A percentile compares a stretch with the other conserved stretches of the same genome.
phyloP scores from a whole-genome alignment of 2,113 vertebrate species.

The Lepisosteus osseus region DNA sequence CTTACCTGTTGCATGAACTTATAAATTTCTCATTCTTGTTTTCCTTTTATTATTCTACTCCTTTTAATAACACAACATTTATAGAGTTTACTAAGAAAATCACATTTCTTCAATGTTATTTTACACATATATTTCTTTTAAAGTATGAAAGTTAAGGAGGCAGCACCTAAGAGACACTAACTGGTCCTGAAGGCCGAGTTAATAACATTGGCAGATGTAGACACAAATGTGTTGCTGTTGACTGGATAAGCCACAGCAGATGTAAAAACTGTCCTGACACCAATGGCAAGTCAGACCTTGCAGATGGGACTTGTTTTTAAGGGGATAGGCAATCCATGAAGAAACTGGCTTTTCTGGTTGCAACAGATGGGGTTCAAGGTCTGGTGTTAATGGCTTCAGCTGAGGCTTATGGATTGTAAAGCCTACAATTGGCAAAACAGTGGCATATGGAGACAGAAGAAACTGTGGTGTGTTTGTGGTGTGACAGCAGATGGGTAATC shows the following conservation, averaged over 20 bases:
- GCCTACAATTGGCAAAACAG: not conserved
- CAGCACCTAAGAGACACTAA: too few relatives aligned
- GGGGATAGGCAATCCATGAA: not conserved
- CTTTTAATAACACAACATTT: too few relatives aligned
- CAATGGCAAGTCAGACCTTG: not conserved
- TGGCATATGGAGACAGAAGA: not conserved
- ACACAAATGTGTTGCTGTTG: too few relatives aligned
- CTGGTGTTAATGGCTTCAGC: constrained; percentile 3
- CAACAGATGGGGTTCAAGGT: not conserved
- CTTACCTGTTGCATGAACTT: too few relatives aligned
- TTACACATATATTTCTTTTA: too few relatives aligned
- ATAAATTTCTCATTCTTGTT: too few relatives aligned
- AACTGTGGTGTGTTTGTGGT: not conserved
- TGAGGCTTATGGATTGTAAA: not conserved
- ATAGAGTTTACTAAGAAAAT: too few relatives aligned
- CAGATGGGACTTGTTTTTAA: not conserved
- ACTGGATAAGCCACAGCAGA: not conserved
- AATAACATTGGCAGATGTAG: too few relatives aligned
- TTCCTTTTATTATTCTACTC: too few relatives aligned
- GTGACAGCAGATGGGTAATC: constrained; percentile 1
- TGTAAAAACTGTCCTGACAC: not conserved
- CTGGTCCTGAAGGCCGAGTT: too few relatives aligned
- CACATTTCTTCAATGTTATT: too few relatives aligned
- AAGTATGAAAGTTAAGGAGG: too few relatives aligned
- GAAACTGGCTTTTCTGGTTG: not conserved